A percentile compares a stretch with the other conserved stretches of the same genome.
phyloP scores from a whole-genome alignment of 1,140 invertebrate genomes.

The Uloborus diversus region DNA sequence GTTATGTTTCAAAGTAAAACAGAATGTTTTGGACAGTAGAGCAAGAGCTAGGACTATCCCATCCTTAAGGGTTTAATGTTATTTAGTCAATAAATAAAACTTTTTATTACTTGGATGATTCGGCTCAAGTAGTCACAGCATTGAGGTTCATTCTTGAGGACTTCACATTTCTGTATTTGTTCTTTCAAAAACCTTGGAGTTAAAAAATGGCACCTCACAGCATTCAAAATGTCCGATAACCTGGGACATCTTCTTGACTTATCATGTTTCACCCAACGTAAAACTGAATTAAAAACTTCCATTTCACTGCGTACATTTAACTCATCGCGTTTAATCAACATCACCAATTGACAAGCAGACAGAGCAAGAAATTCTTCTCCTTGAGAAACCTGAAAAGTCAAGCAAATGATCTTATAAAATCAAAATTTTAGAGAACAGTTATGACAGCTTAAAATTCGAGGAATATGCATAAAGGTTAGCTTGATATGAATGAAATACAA shows the following conservation, averaged over 20 bases:
- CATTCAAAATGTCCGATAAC: constrained; percentile 86
- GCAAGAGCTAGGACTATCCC: too few relatives aligned
- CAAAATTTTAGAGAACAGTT: too few relatives aligned
- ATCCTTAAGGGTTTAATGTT: too few relatives aligned
- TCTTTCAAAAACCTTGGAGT: constrained; percentile 88
- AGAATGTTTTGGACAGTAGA: too few relatives aligned
- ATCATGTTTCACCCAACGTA: constrained; percentile 98
- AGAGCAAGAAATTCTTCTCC: constrained; percentile 97
- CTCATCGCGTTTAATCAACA: constrained; percentile 97
- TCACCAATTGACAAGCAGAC: constrained; percentile 92
- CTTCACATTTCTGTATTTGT: constrained; percentile 88
- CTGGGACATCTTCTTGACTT: constrained; percentile 74
- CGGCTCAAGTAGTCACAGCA: constrained; percentile 88
- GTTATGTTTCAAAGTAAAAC: too few relatives aligned
- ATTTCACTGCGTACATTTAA: constrained; percentile 96
- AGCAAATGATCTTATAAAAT: too few relatives aligned
- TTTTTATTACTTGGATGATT: constrained; percentile 77
- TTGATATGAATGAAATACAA: too few relatives aligned
- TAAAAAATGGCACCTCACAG: constrained; percentile 88
- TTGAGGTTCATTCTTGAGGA: constrained; percentile 84
- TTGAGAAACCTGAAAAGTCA: constrained; percentile 89
- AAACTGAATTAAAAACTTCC: constrained; percentile 94
- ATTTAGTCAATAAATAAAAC: background rate
- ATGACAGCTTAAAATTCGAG: too few relatives aligned
- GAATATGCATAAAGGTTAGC: too few relatives aligned